Base-by-base conservation (phyloP, 2,797 vertebrate species). In the Etheostoma perlongum region DNA sequence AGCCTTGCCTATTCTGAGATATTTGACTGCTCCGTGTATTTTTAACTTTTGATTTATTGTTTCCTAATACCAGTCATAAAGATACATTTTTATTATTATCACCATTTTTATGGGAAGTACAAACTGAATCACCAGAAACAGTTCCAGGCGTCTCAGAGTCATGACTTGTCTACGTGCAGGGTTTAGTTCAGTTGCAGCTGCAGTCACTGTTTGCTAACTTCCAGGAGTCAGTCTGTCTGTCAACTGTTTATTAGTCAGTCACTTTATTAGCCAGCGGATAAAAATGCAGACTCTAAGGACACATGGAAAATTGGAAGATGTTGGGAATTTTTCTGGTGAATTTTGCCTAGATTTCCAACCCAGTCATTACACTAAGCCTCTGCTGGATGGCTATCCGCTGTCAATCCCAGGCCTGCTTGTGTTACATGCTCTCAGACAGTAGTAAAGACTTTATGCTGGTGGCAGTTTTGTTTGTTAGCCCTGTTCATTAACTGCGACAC, bases 171-270 rank as follows among this genome's bases (percentile, higher is more conserved):
- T 67, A 14, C 57, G 70, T 61, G 55, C 67, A 19, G 67, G 57
- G 49, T 23, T 83, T 76, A 49, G 53, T 72, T 86, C 78, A 49
- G 79, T 76, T 82, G 81, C 84, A 87, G 86, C 85, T 90, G 66
- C n/a, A 1, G 72, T 89, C 67, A 46, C 60, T 67, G 63, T 57
- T 72, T 36, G n/a, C 76, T 61, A 57, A 58, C 76, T 79, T 76
- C 75, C 54, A 71, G 79, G 79, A 86, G 81, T 88, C 88, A 25
- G 59, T 62, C 83, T 48, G 76, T 83, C 82, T 81, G 87, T 91
- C 91, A 88, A 72, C 88, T 84, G 80, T 89, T 88, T 92, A 87
- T 92, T 89, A 90, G 86, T 92, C 92, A 90, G 62, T 82, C 59
- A 58, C 81, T 89, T 83, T 88, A 90, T 91, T 90, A 88, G 89